Percentiles rank a stretch among this genome's conserved stretches.
Conservation (phyloP, 1,140 invertebrate species). For the Acromyrmex charruanus region DNA sequence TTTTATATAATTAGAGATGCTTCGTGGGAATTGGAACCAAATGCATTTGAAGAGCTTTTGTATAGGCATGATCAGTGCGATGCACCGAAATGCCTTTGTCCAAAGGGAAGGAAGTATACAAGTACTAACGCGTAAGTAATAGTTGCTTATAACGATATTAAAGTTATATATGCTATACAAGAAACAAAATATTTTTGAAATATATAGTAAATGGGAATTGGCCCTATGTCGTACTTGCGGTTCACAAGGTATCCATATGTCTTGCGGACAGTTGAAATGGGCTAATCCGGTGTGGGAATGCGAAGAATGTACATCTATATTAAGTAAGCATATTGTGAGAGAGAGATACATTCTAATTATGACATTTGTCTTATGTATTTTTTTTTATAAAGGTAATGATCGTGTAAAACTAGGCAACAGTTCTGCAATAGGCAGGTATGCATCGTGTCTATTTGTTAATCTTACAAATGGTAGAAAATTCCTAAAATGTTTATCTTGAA, state of each 20-base stretch:
- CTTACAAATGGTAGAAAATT: not conserved
- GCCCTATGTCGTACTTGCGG: conserved; percentile 88
- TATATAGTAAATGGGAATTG: conserved; percentile 87
- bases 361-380: not conserved
- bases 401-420: not conserved
- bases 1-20: conserved; percentile 87
- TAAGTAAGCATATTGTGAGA: conserved; percentile 65
- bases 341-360: conserved; percentile 21
- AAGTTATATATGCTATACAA: not conserved
- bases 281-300: conserved; percentile 82
- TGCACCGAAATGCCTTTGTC: conserved; percentile 87
- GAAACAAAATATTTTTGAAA: not conserved
- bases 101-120: conserved; percentile 86
- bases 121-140: conserved; percentile 85
- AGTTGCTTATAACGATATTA: not conserved
- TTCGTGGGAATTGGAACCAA: conserved; percentile 90
- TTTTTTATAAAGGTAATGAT: conserved; percentile 42
- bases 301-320: conserved; percentile 80
- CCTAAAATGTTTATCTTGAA: not conserved
- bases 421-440: conserved; percentile 26
- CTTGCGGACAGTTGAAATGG: conserved; percentile 85
- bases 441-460: conserved; percentile 23
- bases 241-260: conserved; percentile 87
- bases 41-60: conserved; percentile 89
- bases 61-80: conserved; percentile 88